These are phyloP conservation scores for Grapholita molesta DNA, from an alignment of 1,140 invertebrate genomes.

Conservation along the genomic window DNA sequence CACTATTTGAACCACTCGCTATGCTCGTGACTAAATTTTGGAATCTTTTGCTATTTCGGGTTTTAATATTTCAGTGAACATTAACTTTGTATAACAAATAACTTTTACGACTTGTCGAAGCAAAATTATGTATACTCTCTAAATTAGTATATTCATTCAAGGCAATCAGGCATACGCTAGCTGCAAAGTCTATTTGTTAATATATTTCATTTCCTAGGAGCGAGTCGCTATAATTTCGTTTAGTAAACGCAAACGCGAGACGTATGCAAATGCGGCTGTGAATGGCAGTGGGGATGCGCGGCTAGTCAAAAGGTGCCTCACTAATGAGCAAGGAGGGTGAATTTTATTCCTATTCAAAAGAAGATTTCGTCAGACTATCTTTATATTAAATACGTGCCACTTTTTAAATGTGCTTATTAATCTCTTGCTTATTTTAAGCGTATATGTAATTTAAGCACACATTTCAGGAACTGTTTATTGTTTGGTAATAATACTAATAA, in stretches of 20 bases:
- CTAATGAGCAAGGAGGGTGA: conserved; percentile 64
- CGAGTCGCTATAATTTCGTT: conserved; percentile 21
- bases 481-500: no score
- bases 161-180: background rate
- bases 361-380: conserved; percentile 60
- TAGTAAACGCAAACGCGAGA: conserved; percentile 30
- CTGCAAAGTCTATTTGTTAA: background rate
- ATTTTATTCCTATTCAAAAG: conserved; percentile 64
- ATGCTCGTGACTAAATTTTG: no score
- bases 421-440: conserved; percentile 21
- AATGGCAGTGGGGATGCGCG: conserved; percentile 55
- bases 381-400: conserved; percentile 51
- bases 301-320: conserved; percentile 52
- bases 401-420: conserved; percentile 46
- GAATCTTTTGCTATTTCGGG: no score
- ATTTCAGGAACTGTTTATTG: no score
- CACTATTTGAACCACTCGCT: no score
- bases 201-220: conserved; percentile 14
- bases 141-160: background rate
- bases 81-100: no score
- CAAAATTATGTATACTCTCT: no score
- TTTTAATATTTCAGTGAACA: no score
- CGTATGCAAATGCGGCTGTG: conserved; percentile 47
- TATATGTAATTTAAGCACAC: no score
- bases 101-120: no score